Evolutionary conservation across 2,797 vertebrate genomes (phyloP), one percentile per base, ranked within the genome.

Genomic region (Trachurus trachurus): DNA sequence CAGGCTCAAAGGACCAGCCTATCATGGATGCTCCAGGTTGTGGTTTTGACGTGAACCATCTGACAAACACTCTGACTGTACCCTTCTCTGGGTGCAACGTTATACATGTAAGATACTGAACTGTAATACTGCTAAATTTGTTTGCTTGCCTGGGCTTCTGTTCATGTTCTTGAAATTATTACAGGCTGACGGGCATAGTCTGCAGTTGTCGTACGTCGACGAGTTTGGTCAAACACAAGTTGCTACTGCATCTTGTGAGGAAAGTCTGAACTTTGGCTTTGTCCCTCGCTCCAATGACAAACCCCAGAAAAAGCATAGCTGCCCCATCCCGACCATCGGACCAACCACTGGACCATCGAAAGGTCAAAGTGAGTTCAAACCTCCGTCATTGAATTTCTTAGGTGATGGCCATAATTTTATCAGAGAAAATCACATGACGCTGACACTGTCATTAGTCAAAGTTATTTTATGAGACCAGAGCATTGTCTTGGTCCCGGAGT

Each of bases 61-160:
- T 53, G 1, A 16, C 50, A 1, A 87, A 75, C 19, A 76, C 58
- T 6, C 26, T 94, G 26, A 83, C 34, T 44, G 66, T 93, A 6
- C 81, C 83, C 9, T 93, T 90, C 45, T 72, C 58, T 26, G 92
- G 88, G 0, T 94, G 92, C 63, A 47, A 82, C 42, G 89, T 92
- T 15, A 85, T 52, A 17, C 11, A 52, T 42, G 89, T 87, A 70
- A 5, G 80, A 62, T 54, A 6, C 8, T 66, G 31, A 44, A 39
- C 13, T 12, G 13, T 2, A 50, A 22, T 6, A 5, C 31, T 5
- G 31, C 31, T 31, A 1, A 10, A 34, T 31, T 31, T 64, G 4
- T 40, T 16, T 3, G 2, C 6, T 68, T 17, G 2, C 2, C 6
- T 54, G 5, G 11, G 8, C 31, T 47, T 54, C 0, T 8, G 0